Base-by-base conservation (phyloP, 92 coral and sea anemone species). In the Pocillopora grandis region DNA sequence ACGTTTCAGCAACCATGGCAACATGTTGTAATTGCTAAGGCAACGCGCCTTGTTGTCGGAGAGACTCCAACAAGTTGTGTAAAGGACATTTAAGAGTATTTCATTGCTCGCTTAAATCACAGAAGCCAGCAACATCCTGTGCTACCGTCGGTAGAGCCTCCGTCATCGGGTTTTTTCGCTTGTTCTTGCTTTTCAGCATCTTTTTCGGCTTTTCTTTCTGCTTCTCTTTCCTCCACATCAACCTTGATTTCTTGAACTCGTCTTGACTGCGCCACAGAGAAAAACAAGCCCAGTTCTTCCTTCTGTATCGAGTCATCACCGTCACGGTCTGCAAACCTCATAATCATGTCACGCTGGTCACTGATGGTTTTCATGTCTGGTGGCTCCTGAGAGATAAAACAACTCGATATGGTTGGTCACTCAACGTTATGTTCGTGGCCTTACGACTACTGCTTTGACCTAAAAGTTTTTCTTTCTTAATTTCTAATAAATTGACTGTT, bases 311-410 rank as follows among this genome's bases (percentile, higher is more conserved):
- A 84, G 27, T 89, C 98, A 58, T 92, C 95, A 11, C 98, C 98
- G 58, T 94, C 95, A 1, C 89, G 91, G 78, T 94, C 98, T 17
- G 91, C 83, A 62, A 94, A 94, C 75, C 77, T 66, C 93, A 94
- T 90, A 63, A 94, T 78, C 76, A 94, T 76, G 85, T 92, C 95
- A 48, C 91, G 92, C 81, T 93, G 94, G 61, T 87, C 91, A 71
- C 77, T 91, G 83, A 94, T 92, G 62, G 95, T 93, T 63, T 94
- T 84, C 98, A 94, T 94, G 80, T 94, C 98, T 4, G 98, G 98
- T 60, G 92, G 80, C 19, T 58, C 78, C 98, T 93, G 71, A 48
- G 74, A 70, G 76, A 66, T 9, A 27, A 3, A 16, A n/a, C 42
- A 18, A 19, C 13, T 52, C 33, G 12, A n/a, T 15, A 57, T 20